Base-by-base conservation (phyloP, 2,888 invertebrate species). In the Myopa tessellatipennis region DNA sequence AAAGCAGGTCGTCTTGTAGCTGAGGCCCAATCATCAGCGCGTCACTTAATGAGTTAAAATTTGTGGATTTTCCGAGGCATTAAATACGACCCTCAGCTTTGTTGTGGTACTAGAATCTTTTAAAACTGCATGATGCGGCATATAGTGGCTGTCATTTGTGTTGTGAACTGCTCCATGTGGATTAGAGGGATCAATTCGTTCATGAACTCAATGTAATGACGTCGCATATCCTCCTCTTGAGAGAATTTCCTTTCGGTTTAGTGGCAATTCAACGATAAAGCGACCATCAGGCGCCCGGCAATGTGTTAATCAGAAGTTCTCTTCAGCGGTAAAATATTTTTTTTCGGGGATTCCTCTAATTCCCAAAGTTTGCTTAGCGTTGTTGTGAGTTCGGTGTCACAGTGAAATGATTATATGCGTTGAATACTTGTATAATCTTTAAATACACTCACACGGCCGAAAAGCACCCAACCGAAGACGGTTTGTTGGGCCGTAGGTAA, bases 11-110 rank as follows among this genome's bases (percentile, higher is more conserved):
- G n/a, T n/a, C n/a, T n/a, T n/a, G n/a, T n/a, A n/a, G n/a, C n/a
- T n/a, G n/a, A n/a, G n/a, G n/a, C n/a, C 78, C 78, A 6, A 81
- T 69, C 77, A 79, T 77, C 52, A 72, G 71, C 61, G n/a, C n/a
- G 26, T 79, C 77, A 40, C 77, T 74, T 6, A 80, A 65, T 10
- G 61, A 74, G 6, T 68, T 4, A 1, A 60, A 73, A 4, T 45
- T 34, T 14, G 68, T 69, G 16, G 69, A 68, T 34, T 77, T 69
- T 38, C n/a, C n/a, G n/a, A n/a, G n/a, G n/a, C n/a, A n/a, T n/a
- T n/a, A n/a, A 77, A 74, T 4, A 77, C 74, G 36, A 77, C 74
- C 4, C 55, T 60, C 8, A 74, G 65, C 67, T 77, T 77, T 7
- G 68, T 69, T 3, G 61, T 68, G 6, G 4, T 10, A 4, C 68